Evolutionary conservation across 2,888 invertebrate genomes (phyloP).

Genomic region (Dascillus cervinus): DNA sequence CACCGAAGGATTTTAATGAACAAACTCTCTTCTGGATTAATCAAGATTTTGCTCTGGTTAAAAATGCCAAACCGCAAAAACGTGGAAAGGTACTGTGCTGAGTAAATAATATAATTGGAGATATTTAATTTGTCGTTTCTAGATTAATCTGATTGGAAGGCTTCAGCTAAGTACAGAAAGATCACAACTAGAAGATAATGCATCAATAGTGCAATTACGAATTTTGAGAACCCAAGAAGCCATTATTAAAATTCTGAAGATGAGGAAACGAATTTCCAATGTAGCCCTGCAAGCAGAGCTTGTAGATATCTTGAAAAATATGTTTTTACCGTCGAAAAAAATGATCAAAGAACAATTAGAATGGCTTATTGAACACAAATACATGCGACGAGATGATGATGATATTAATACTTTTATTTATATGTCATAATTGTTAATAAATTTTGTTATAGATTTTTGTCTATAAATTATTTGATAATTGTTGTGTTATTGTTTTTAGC

Average conservation of each 20-base stretch:
- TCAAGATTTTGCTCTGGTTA: constrained; percentile 90
- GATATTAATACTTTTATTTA: constrained; percentile 98
- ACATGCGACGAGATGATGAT: constrained; percentile 92
- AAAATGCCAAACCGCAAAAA: constrained; percentile 91
- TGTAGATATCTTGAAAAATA: constrained; percentile 96
- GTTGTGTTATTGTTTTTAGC: too few relatives aligned
- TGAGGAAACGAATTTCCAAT: constrained; percentile 91
- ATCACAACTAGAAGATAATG: constrained; percentile 95
- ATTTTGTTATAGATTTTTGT: too few relatives aligned
- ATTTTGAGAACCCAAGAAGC: constrained; percentile 94
- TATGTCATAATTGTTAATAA: constrained; percentile 88
- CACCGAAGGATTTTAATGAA: constrained; percentile 91
- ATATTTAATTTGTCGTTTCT: constrained; percentile 10
- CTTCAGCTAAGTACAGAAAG: constrained; percentile 92
- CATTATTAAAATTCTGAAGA: constrained; percentile 97
- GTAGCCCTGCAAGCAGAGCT: constrained; percentile 94
- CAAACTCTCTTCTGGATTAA: constrained; percentile 93
- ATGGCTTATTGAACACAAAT: constrained; percentile 99
- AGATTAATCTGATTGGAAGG: constrained; percentile 90
- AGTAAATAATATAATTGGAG: constrained; percentile 1
- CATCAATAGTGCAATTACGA: constrained; percentile 94
- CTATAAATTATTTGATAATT: too few relatives aligned
- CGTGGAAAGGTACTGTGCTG: constrained; percentile 65
- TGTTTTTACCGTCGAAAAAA: constrained; percentile 98
- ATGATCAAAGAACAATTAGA: constrained; percentile 99